phyloP scores from a whole-genome alignment of 2,888 invertebrate genomes.

The Lathronympha strigana region DNA sequence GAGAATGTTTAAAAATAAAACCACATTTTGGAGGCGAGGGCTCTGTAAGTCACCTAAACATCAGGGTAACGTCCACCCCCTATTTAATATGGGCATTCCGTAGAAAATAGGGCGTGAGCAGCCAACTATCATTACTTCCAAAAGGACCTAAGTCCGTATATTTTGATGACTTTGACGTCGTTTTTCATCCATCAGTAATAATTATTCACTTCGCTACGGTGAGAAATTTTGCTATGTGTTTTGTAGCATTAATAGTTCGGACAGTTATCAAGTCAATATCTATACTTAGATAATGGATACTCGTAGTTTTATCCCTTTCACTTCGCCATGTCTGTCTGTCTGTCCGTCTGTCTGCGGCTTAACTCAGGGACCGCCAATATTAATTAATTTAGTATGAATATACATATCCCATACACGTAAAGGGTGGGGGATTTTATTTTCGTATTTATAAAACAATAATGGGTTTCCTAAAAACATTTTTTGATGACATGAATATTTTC shows the following conservation, averaged over 20 bases:
- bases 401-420: too few species aligned
- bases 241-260: not conserved
- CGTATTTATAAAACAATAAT: too few species aligned
- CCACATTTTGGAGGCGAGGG: not conserved
- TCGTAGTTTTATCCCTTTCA: too few species aligned
- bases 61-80: conserved; percentile 59
- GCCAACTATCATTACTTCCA: not conserved
- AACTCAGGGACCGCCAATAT: too few species aligned
- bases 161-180: not conserved
- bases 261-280: too few species aligned
- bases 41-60: not conserved
- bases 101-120: conserved; percentile 41
- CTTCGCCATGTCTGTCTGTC: too few species aligned
- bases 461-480: too few species aligned
- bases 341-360: too few species aligned
- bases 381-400: too few species aligned
- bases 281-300: not conserved
- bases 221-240: not conserved
- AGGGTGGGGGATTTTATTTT: too few species aligned
- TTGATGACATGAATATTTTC: too few species aligned
- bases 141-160: not conserved
- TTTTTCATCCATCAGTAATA: not conserved
- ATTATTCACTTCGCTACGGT: not conserved
- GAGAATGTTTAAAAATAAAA: too few species aligned
- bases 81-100: conserved; percentile 62